Conservation (phyloP, 2,113 vertebrate species). For the Notothenia coriiceps region DNA sequence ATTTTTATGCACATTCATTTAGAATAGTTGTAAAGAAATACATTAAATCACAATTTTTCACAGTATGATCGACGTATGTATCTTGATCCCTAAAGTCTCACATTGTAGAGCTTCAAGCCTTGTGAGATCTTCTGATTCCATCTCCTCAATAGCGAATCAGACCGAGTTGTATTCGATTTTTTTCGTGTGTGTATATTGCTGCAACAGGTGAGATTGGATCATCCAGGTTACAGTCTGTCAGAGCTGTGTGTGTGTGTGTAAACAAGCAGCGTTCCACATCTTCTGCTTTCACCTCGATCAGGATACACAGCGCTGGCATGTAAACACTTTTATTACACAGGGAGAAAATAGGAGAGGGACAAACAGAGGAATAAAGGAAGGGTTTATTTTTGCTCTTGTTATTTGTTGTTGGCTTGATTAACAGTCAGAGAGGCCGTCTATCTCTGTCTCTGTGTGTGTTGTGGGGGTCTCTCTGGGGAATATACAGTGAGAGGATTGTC, state of each 20-base stretch:
- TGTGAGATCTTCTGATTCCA: background rate
- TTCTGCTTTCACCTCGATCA: slow-evolving; percentile 49
- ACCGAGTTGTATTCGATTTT: too few relatives aligned
- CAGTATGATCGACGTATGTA: background rate
- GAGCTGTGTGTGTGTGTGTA: slow-evolving; percentile 50
- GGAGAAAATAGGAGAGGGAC: slow-evolving; percentile 6
- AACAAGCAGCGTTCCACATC: slow-evolving; percentile 64
- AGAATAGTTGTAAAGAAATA: background rate
- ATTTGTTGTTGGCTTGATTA: slow-evolving; percentile 57
- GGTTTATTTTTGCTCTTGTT: slow-evolving; percentile 65
- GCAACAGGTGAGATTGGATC: slow-evolving; percentile 47
- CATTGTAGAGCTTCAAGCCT: background rate
- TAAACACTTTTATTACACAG: slow-evolving; percentile 38
- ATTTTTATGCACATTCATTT: background rate
- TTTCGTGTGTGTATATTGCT: too few relatives aligned
- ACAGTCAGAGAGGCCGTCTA: slow-evolving; percentile 39
- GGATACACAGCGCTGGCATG: slow-evolving; percentile 32
- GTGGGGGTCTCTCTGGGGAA: slow-evolving; percentile 41
- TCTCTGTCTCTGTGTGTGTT: slow-evolving; percentile 52
- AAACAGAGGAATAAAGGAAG: slow-evolving; percentile 30
- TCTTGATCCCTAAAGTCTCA: background rate
- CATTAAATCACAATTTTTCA: background rate
- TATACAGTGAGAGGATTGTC: slow-evolving; percentile 59
- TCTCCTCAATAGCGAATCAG: background rate
- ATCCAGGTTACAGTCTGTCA: slow-evolving; percentile 39